A percentile compares a stretch with the other conserved stretches of the same genome.
Evolutionary conservation across 2,888 invertebrate species (phyloP).

Genomic region (Lepetodrilus schrolli): DNA sequence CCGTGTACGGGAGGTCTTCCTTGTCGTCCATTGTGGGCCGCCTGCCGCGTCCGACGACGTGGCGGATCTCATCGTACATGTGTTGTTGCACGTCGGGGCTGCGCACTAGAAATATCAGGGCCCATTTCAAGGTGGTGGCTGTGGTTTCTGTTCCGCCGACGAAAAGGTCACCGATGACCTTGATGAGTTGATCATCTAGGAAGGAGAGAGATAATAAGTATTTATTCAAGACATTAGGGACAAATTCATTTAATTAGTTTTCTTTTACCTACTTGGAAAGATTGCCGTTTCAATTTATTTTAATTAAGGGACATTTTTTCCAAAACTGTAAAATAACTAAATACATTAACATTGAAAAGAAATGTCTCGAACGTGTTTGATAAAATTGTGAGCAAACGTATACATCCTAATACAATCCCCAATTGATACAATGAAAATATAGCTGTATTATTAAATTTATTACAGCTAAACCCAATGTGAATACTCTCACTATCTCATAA

Average conservation of each 20-base stretch:
- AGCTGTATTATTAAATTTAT: neutral
- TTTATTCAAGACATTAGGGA: no score
- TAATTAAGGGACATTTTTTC: no score
- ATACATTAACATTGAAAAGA: no score
- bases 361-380: no score
- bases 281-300: no score
- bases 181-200: constrained; percentile 47
- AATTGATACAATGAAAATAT: neutral
- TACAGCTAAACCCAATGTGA: neutral
- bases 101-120: constrained; percentile 36
- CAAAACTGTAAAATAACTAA: no score
- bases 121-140: constrained; percentile 43
- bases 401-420: no score
- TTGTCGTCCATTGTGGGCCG: constrained; percentile 34
- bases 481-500: neutral
- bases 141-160: constrained; percentile 45
- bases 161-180: constrained; percentile 43
- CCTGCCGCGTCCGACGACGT: constrained; percentile 66
- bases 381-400: no score
- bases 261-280: no score
- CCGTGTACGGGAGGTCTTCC: constrained; percentile 23
- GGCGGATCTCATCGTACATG: constrained; percentile 70
- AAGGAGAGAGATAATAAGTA: no score
- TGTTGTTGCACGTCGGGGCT: constrained; percentile 36
- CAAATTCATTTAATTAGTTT: no score